Percentiles rank a stretch among this genome's conserved stretches.
Conservation (phyloP, 2,888 invertebrate genomes). For the Amphipoea oculea region DNA sequence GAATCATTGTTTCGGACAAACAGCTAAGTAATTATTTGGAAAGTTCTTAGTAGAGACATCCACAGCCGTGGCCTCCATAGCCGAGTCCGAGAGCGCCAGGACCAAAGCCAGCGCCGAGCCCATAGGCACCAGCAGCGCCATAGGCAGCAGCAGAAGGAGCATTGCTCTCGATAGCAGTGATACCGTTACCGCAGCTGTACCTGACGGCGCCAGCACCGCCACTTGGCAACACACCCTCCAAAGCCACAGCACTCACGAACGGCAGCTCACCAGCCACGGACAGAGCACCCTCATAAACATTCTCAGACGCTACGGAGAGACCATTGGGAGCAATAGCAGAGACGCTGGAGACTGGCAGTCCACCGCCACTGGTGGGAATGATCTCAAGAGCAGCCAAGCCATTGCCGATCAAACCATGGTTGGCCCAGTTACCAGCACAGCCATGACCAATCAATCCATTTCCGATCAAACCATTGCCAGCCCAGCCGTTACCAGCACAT, state of each 20-base stretch:
- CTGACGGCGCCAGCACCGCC: slow-evolving; percentile 54
- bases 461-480: slow-evolving; percentile 6
- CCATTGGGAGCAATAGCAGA: slow-evolving; percentile 51
- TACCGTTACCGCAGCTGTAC: slow-evolving; percentile 50
- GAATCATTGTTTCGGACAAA: neutral
- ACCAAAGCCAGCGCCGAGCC: neutral
- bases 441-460: neutral
- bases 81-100: neutral
- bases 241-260: slow-evolving; percentile 24
- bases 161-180: neutral
- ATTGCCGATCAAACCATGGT: neutral
- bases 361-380: slow-evolving; percentile 56
- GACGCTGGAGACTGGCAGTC: slow-evolving; percentile 47
- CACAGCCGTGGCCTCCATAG: neutral
- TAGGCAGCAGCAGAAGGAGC: neutral
- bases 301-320: slow-evolving; percentile 59
- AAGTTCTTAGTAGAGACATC: neutral
- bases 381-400: slow-evolving; percentile 53
- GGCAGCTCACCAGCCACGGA: slow-evolving; percentile 48
- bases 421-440: neutral
- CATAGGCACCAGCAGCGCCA: slow-evolving; percentile 4
- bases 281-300: slow-evolving; percentile 56
- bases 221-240: slow-evolving; percentile 49
- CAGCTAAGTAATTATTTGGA: neutral
- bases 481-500: slow-evolving; percentile 1